Conservation (phyloP, 1,140 invertebrate species). For the Drosophila bifasciata region DNA sequence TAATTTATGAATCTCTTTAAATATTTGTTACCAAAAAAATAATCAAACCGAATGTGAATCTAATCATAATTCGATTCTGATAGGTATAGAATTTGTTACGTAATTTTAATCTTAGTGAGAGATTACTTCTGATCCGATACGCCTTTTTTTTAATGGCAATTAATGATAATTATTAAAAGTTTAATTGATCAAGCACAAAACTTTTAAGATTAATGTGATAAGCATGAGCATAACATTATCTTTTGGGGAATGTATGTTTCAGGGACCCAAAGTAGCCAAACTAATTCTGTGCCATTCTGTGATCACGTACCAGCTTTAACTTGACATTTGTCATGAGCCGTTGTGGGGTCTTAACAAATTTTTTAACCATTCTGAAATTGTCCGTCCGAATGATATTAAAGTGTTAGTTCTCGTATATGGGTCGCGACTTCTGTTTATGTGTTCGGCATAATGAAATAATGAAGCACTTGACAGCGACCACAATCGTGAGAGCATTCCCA, state of each 20-base stretch:
- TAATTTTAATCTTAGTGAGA: too few species aligned
- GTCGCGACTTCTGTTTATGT: slow-evolving; percentile 39
- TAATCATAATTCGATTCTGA: too few species aligned
- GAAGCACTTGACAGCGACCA: slow-evolving; percentile 40
- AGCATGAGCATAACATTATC: slow-evolving; percentile 8
- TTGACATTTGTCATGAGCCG: slow-evolving; percentile 1
- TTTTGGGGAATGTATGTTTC: too few species aligned
- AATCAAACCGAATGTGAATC: too few species aligned
- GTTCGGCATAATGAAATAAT: slow-evolving; percentile 41
- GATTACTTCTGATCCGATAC: slow-evolving; percentile 1
- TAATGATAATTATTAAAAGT: slow-evolving; percentile 1
- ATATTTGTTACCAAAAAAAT: too few species aligned
- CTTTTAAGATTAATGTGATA: slow-evolving; percentile 17
- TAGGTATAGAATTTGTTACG: too few species aligned
- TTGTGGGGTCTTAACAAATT: slow-evolving; percentile 9
- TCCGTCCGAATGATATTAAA: slow-evolving; percentile 34
- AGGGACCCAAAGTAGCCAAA: not conserved
- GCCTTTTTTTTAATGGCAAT: not conserved
- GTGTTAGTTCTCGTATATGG: not conserved
- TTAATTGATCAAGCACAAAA: slow-evolving; percentile 12
- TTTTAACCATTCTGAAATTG: slow-evolving; percentile 6
- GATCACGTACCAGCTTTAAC: slow-evolving; percentile 9
- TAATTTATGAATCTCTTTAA: too few species aligned
- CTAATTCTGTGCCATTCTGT: not conserved
- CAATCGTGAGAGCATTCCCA: slow-evolving; percentile 24